Percentiles rank a stretch among this genome's conserved stretches.
phyloP scores from a whole-genome alignment of 53 echinoderm and acorn worm genomes.

The Astropecten irregularis region DNA sequence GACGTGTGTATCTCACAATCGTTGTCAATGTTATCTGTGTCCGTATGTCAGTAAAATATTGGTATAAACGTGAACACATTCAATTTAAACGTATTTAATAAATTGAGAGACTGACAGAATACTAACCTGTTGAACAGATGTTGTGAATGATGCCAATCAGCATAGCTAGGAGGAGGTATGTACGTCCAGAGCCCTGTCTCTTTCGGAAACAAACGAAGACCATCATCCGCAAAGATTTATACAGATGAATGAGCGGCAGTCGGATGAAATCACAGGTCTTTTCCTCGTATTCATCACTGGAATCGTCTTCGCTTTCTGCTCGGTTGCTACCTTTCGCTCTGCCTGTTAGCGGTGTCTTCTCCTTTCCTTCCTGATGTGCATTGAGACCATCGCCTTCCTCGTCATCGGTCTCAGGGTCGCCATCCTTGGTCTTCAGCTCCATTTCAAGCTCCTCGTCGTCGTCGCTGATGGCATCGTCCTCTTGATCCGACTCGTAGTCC shows the following conservation, averaged over 20 bases:
- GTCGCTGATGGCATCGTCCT: too few species aligned
- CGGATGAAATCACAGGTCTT: not conserved
- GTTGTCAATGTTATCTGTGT: too few species aligned
- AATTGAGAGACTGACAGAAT: too few species aligned
- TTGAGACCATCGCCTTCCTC: not conserved
- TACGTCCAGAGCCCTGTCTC: conserved; percentile 67
- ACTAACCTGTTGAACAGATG: conserved; percentile 71
- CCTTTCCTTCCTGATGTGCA: not conserved
- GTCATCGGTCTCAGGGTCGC: not conserved
- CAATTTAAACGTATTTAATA: too few species aligned
- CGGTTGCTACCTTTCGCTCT: not conserved
- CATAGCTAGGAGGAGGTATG: conserved; percentile 58
- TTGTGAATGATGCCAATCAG: conserved; percentile 66
- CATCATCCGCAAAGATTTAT: conserved; percentile 45
- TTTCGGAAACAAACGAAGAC: conserved; percentile 57
- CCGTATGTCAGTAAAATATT: too few species aligned
- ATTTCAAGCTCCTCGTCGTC: not conserved
- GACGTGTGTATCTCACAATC: too few species aligned
- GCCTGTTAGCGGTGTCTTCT: not conserved
- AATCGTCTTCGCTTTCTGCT: not conserved
- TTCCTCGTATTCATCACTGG: not conserved
- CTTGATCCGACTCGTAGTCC: conserved; percentile 4
- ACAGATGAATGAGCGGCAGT: not conserved
- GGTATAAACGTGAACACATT: too few species aligned
- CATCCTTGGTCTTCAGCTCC: conserved; percentile 10